These are phyloP conservation scores for Aphidius gifuensis DNA, from an alignment of 1,140 invertebrate species.

Conservation along the genomic window DNA sequence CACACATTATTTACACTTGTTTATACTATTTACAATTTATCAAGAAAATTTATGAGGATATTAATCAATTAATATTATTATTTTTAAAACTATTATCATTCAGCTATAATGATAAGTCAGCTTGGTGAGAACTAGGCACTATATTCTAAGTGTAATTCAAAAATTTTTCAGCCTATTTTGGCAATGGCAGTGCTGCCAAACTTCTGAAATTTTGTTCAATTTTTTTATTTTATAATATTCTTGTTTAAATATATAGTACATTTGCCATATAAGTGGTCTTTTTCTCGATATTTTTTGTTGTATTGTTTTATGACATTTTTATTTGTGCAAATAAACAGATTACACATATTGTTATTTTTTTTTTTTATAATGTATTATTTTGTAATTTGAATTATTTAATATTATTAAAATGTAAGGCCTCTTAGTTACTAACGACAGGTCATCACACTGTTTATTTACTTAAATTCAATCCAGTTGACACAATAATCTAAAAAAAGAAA, in stretches of 20 bases:
- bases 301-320: background rate
- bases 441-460: constrained; percentile 37
- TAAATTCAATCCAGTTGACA: background rate
- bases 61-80: no score
- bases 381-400: constrained; percentile 18
- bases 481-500: background rate
- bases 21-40: no score
- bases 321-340: background rate
- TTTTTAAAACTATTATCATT: no score
- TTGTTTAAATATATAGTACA: background rate
- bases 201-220: background rate
- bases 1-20: no score
- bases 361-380: constrained; percentile 2
- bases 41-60: no score
- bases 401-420: constrained; percentile 45
- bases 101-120: no score
- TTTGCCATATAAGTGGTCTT: background rate
- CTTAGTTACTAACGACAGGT: constrained; percentile 52
- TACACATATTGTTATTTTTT: background rate
- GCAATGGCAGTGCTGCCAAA: constrained; percentile 13
- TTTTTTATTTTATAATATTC: constrained; percentile 1
- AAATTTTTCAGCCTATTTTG: constrained; percentile 15
- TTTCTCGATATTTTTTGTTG: background rate
- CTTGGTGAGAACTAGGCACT: no score
- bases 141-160: constrained; percentile 5